phyloP scores from a whole-genome alignment of 2,888 invertebrate genomes.

The Ferrisia virgata region DNA sequence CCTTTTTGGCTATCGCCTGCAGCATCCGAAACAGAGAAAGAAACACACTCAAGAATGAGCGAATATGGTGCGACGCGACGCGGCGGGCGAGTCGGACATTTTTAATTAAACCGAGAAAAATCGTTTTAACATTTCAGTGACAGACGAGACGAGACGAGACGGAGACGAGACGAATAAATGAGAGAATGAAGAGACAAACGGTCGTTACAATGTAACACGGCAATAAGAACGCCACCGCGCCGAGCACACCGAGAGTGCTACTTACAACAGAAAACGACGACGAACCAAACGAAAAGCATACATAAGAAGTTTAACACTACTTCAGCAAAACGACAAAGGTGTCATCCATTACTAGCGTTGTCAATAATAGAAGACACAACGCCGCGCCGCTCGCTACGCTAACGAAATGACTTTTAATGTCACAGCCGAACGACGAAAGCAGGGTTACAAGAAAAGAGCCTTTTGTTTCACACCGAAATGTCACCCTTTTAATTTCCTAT shows the following conservation, averaged over 20 bases:
- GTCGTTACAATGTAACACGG: constrained; percentile 36
- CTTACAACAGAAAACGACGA: not conserved
- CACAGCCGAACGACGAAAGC: constrained; percentile 32
- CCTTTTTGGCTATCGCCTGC: not conserved
- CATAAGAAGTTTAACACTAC: constrained; percentile 31
- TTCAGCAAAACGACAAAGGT: constrained; percentile 40
- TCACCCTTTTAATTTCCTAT: constrained; percentile 41
- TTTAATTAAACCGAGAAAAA: constrained; percentile 43
- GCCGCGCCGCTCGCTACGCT: constrained; percentile 29
- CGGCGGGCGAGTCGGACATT: constrained; percentile 12
- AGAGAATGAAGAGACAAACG: constrained; percentile 37
- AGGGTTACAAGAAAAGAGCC: constrained; percentile 38
- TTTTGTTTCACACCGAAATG: constrained; percentile 42
- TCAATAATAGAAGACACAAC: constrained; percentile 44
- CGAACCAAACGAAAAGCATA: constrained; percentile 10
- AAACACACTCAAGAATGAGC: not conserved
- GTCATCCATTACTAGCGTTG: constrained; percentile 43
- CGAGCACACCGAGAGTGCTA: constrained; percentile 6
- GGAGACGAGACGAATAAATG: constrained; percentile 41
- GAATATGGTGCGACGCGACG: not conserved
- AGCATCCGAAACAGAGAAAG: not conserved
- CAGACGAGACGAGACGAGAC: constrained; percentile 41
- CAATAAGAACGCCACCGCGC: constrained; percentile 4
- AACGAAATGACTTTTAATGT: constrained; percentile 45
- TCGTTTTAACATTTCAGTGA: constrained; percentile 39